Conservation (phyloP, 2,113 vertebrate species). For the Propithecus coquereli region DNA sequence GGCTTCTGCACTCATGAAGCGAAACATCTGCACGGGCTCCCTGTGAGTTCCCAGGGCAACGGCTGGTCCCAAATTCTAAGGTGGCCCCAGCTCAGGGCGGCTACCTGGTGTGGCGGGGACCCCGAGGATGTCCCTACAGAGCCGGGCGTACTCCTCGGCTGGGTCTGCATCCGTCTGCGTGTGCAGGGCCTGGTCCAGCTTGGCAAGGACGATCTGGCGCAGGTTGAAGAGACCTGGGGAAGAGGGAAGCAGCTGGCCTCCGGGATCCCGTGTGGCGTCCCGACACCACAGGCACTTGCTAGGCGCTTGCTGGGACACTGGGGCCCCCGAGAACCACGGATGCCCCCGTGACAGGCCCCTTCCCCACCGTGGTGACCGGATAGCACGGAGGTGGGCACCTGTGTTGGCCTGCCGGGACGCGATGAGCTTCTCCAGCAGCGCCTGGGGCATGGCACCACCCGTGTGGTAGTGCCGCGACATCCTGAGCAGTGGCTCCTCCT, state of each 20-base stretch:
- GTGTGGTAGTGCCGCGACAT: constrained; percentile 96
- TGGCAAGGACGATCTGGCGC: constrained; percentile 95
- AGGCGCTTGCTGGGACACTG: no score
- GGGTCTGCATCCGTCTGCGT: constrained; percentile 87
- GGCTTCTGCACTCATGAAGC: not conserved
- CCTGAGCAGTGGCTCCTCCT: constrained; percentile 91
- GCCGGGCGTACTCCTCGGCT: constrained; percentile 88
- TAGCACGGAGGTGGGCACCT: constrained; percentile 74
- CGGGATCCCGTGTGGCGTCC: no score
- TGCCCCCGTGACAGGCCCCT: rapidly evolving
- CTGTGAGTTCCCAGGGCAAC: not conserved
- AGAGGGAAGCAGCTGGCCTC: not conserved
- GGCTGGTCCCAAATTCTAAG: rapidly evolving
- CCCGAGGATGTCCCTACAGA: constrained; percentile 91
- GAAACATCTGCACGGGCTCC: not conserved
- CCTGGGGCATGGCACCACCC: constrained; percentile 84
- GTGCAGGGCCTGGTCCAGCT: constrained; percentile 95
- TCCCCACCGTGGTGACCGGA: no score
- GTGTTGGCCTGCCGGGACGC: constrained; percentile 96
- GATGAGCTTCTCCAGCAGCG: constrained; percentile 94
- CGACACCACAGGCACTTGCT: no score
- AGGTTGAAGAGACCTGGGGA: constrained; percentile 93
- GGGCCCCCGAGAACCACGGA: no score
- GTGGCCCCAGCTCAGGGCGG: rapidly evolving
- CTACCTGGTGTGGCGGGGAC: constrained; percentile 92